Percentiles rank a stretch among this genome's conserved stretches.
Conservation (phyloP, 2,888 invertebrate species). For the Campoplex capitator region DNA sequence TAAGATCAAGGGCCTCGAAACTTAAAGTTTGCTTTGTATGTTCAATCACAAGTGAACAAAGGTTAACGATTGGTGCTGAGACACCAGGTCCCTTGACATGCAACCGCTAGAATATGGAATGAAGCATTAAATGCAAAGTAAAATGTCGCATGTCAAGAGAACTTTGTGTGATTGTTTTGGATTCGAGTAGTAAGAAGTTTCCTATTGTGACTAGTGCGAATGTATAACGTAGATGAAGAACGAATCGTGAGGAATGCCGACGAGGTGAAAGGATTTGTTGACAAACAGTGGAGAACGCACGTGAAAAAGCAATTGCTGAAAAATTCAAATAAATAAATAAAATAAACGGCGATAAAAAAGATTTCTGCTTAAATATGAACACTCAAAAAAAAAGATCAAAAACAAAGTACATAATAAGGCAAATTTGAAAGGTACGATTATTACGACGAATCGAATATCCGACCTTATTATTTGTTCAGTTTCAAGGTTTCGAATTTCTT, state of each 20-base stretch:
- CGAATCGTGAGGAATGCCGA: not conserved
- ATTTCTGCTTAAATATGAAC: not conserved
- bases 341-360: not conserved
- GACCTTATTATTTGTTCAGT: not conserved
- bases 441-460: no score
- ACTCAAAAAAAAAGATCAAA: not conserved
- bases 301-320: not conserved
- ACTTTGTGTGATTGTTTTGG: not conserved
- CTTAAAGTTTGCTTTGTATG: no score
- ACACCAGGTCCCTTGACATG: not conserved
- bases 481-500: not conserved
- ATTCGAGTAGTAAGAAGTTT: not conserved
- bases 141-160: not conserved
- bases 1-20: no score
- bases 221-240: not conserved
- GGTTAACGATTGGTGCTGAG: not conserved
- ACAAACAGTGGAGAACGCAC: constrained; percentile 25
- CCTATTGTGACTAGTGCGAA: not conserved
- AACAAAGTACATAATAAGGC: not conserved
- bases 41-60: no score
- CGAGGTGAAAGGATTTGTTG: not conserved
- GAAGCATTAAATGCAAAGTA: not conserved
- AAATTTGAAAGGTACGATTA: no score
- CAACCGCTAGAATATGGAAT: not conserved
- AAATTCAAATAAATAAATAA: not conserved